Percentiles rank a stretch among this genome's conserved stretches.
Conservation (phyloP, 2,888 invertebrate genomes). For the Baronia brevicornis region DNA sequence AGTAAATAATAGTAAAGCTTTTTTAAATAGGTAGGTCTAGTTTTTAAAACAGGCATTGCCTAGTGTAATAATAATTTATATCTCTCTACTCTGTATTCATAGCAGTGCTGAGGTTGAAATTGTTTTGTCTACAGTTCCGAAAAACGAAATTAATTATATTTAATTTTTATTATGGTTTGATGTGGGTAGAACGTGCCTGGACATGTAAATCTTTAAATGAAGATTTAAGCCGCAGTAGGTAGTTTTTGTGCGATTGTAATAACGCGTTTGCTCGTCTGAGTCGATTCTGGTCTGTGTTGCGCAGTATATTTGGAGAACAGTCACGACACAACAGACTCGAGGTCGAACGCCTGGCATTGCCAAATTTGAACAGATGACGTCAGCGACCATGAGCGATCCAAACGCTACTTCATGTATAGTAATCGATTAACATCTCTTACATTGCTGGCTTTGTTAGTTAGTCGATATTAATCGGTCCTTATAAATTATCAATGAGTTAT, state of each 20-base stretch:
- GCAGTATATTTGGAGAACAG: slow-evolving; percentile 26
- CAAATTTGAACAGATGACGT: slow-evolving; percentile 58
- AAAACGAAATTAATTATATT: no score
- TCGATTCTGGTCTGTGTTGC: slow-evolving; percentile 22
- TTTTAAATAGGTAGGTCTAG: no score
- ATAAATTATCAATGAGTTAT: slow-evolving; percentile 10
- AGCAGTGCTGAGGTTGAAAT: no score
- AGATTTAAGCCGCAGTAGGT: no score
- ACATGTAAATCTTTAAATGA: no score
- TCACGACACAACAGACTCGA: slow-evolving; percentile 36
- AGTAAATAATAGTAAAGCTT: no score
- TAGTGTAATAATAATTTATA: no score
- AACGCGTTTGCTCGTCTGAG: slow-evolving; percentile 12
- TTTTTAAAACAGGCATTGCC: no score
- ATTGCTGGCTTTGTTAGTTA: slow-evolving; percentile 3
- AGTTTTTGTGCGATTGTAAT: slow-evolving; percentile 4
- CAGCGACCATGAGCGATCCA: slow-evolving; percentile 22
- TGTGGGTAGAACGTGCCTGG: no score
- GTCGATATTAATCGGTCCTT: not conserved
- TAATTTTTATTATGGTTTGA: no score
- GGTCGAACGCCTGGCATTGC: slow-evolving; percentile 63
- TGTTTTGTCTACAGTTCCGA: no score
- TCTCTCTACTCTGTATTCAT: no score
- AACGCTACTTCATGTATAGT: slow-evolving; percentile 3
- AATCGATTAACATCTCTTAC: slow-evolving; percentile 8